Evolutionary conservation across 2,888 invertebrate species (phyloP), one percentile per base, ranked within the genome.

Genomic region (Eupithecia abbreviata): DNA sequence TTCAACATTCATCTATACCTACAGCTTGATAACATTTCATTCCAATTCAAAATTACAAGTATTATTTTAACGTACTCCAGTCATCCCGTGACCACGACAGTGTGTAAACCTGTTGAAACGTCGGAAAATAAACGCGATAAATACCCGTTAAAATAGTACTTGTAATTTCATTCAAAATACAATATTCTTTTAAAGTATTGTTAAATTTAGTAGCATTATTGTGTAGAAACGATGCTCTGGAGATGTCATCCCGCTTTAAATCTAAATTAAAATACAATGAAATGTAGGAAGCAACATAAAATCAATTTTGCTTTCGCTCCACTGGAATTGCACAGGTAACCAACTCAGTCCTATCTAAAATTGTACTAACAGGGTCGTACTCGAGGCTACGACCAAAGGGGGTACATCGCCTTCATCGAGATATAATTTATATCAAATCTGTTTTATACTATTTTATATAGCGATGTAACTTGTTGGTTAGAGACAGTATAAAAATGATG

Each of bases 211-310:
- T 30, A 30, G 30, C 30, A 30, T 30, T 30, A 30, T 30, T 30
- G 30, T 30, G 51, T 47, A 47, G 47, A 47, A 10, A 45, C 7
- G 7, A 45, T 47, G 10, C 10, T 9, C 15, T 67, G 12, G 71
- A 2, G 43, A 55, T n/a, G 72, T 65, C 71, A 15, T 66, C 18
- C 51, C 18, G 42, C 47, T 69, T 62, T 30, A 18, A 71, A 77
- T 77, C 76, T 77, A 71, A 77, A 62, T 77, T 67, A 77, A 73
- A 76, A 76, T 77, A 71, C 68, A 74, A 77, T 77, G 73, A 71
- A 71, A 77, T 77, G 67, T 77, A 62, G 69, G 71, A 51, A 72
- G 74, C 74, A 67, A 69, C 66, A 70, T 66, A 30, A 55, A 72
- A 77, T 77, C 74, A 74, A 74, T 74, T 74, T 77, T 71, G 18